phyloP scores from a whole-genome alignment of 2,888 invertebrate genomes.

The Julus scanicus region DNA sequence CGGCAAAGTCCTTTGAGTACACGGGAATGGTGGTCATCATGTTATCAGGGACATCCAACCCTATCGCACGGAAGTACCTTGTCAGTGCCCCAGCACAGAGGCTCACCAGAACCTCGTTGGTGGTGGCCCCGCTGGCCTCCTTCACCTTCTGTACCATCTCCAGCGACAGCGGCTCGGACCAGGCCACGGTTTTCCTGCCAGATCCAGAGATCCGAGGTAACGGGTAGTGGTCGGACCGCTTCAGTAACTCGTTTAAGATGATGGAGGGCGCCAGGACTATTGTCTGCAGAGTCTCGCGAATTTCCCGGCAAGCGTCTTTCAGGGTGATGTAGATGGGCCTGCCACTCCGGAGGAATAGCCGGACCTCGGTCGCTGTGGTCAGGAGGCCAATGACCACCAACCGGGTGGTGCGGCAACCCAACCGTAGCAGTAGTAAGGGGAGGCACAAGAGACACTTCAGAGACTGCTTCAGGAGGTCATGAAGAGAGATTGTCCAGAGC shows the following conservation, averaged over 20 bases:
- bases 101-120: slow-evolving; percentile 44
- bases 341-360: background rate
- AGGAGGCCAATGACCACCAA: background rate
- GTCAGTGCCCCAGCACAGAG: slow-evolving; percentile 17
- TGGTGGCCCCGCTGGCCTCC: slow-evolving; percentile 20
- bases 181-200: slow-evolving; percentile 2
- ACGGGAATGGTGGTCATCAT: slow-evolving; percentile 41
- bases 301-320: background rate
- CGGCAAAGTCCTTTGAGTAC: slow-evolving; percentile 31
- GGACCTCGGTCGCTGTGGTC: background rate
- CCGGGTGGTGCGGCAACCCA: background rate
- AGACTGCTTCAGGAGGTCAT: background rate
- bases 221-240: background rate
- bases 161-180: slow-evolving; percentile 25
- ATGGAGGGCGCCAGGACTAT: slow-evolving; percentile 22
- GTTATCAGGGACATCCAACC: slow-evolving; percentile 4
- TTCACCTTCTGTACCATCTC: background rate
- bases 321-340: background rate
- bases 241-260: background rate
- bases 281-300: background rate
- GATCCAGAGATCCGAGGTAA: background rate
- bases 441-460: background rate
- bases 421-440: background rate
- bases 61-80: background rate
- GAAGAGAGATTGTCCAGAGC: background rate